Evolutionary conservation across 1,140 invertebrate species (phyloP), one percentile per base, ranked within the genome.

Genomic region (Cydia splendana): DNA sequence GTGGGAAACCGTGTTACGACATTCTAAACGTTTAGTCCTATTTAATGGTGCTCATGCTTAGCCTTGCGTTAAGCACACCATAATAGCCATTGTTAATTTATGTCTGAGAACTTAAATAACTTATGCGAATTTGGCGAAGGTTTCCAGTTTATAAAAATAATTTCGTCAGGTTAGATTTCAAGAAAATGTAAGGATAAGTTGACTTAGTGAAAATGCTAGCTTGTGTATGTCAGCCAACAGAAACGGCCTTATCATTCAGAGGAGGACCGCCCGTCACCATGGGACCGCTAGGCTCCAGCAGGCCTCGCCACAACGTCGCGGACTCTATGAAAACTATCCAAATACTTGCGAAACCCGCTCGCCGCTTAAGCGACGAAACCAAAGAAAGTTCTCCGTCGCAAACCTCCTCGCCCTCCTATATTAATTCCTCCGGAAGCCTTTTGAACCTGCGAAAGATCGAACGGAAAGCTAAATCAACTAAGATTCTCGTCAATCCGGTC

Each of bases 161-260:
- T 71, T 12, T 20, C 15, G 15, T 69, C 28, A 69, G 24, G 62
- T 34, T 42, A 80, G 77, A 87, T 80, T 89, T 81, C 82, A 86
- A 88, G 85, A 83, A 80, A 81, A 87, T 90, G 85, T 84, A 79
- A 87, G 85, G 85, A 84, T 84, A 87, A 81, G 80, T 84, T 87
- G 87, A 86, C 78, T 75, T 67, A 80, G 83, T 85, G 78, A 93
- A 91, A 88, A 95, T 95, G 94, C 88, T 95, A 91, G 94, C 94
- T 81, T 95, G 94, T 90, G 94, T 95, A 79, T 95, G 94, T 87
- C 94, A 95, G 86, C 94, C 94, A 75, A 92, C 93, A 76, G 94
- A 95, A 82, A 93, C 92, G 71, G 91, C 91, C 24, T 85, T 94
- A 81, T 85, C 93, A 65, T 93, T 92, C 81, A 93, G 92, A 86